Evolutionary conservation across 2,113 vertebrate species (phyloP).

Genomic region (Numida meleagris): DNA sequence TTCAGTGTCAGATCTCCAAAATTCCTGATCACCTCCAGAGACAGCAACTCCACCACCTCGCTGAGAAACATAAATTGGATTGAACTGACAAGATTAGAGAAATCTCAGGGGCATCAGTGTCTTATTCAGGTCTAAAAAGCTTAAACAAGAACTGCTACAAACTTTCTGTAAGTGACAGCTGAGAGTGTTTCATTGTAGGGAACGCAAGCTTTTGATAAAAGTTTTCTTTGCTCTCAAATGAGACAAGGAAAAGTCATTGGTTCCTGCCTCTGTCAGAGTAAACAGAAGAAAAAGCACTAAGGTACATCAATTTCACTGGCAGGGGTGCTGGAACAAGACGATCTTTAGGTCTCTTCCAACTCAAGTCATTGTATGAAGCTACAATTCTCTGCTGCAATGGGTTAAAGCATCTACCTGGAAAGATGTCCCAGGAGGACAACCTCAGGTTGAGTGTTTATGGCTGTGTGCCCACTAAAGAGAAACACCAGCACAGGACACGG

Average conservation of each 20-base stretch:
- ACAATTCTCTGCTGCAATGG: not conserved
- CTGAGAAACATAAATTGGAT: not conserved
- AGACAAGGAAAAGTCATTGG: not conserved
- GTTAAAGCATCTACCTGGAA: not conserved
- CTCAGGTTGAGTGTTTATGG: not conserved
- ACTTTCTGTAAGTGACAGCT: fast-evolving
- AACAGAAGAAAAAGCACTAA: not conserved
- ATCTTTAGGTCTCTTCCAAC: too few relatives aligned
- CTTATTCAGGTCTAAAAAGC: not conserved
- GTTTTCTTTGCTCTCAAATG: not conserved
- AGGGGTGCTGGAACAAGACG: not conserved
- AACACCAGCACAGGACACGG: not conserved
- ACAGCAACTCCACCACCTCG: too few relatives aligned
- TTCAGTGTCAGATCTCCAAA: too few relatives aligned
- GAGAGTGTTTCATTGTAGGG: not conserved
- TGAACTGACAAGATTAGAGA: not conserved
- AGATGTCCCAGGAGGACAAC: not conserved
- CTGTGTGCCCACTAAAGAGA: not conserved
- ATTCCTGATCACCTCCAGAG: too few relatives aligned
- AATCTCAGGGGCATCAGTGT: not conserved
- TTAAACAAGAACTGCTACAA: not conserved
- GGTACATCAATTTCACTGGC: not conserved
- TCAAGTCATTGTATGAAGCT: too few relatives aligned
- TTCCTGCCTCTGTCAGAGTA: not conserved
- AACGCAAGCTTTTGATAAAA: not conserved